Conservation (phyloP, 2,888 invertebrate species). For the Gerris lacustris region DNA sequence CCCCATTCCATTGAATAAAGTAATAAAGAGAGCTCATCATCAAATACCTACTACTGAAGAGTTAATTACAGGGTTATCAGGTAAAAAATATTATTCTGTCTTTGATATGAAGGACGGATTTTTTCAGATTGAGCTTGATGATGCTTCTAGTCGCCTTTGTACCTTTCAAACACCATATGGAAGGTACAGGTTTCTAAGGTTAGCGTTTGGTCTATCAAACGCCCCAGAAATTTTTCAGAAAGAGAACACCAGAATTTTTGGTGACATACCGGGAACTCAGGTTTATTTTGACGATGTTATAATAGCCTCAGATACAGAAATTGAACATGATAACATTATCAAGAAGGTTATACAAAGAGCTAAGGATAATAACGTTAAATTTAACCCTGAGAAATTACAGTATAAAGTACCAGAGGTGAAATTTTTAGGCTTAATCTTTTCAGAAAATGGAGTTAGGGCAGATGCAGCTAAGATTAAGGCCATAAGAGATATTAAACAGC, state of each 20-base stretch:
- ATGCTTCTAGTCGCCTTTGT: constrained; percentile 18
- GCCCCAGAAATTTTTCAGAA: constrained; percentile 22
- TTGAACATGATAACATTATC: constrained; percentile 22
- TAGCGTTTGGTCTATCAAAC: constrained; percentile 21
- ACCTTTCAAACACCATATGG: constrained; percentile 22
- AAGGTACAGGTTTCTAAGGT: constrained; percentile 17
- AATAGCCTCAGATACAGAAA: constrained; percentile 13
- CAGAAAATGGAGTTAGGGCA: neutral
- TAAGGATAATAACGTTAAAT: constrained; percentile 21
- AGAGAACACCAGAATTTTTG: constrained; percentile 19
- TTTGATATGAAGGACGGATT: constrained; percentile 21
- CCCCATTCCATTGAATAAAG: constrained; percentile 18
- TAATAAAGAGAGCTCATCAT: constrained; percentile 12
- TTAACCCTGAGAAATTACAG: constrained; percentile 22
- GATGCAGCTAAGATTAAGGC: neutral
- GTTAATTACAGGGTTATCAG: constrained; percentile 12
- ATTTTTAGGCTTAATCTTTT: constrained; percentile 13
- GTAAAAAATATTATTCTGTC: constrained; percentile 17
- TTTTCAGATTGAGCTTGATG: constrained; percentile 20
- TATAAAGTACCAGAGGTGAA: constrained; percentile 7
- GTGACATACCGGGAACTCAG: constrained; percentile 15
- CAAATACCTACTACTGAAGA: constrained; percentile 13
- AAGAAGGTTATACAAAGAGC: constrained; percentile 20
- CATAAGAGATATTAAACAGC: neutral
- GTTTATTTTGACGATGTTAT: constrained; percentile 24